Conservation (phyloP, 2,888 invertebrate species). For the Aleiodes alternator region DNA sequence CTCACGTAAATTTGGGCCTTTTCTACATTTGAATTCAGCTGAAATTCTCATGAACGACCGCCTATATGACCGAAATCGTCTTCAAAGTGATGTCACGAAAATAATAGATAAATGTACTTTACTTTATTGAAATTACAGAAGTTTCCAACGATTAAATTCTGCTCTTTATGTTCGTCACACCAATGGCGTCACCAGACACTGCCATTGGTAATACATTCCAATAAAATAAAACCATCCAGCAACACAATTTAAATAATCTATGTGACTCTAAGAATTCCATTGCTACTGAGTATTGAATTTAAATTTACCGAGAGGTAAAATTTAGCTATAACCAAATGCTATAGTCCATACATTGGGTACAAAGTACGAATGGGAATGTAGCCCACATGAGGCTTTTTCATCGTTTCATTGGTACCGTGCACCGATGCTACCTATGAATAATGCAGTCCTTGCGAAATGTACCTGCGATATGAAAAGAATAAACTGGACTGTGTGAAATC, state of each 20-base stretch:
- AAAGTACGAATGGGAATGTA: slow-evolving; percentile 5
- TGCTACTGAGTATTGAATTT: slow-evolving; percentile 39
- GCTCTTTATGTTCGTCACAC: too few relatives aligned
- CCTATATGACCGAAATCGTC: too few relatives aligned
- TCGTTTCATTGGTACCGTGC: slow-evolving; percentile 44
- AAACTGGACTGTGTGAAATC: slow-evolving; percentile 66
- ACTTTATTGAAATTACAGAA: too few relatives aligned
- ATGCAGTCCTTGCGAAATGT: slow-evolving; percentile 46
- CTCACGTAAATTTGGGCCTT: too few relatives aligned
- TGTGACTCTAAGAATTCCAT: slow-evolving; percentile 38
- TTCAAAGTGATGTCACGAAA: too few relatives aligned
- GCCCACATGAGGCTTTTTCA: slow-evolving; percentile 37
- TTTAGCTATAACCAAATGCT: neutral
- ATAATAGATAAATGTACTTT: too few relatives aligned
- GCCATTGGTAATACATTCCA: slow-evolving; percentile 21
- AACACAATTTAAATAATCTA: slow-evolving; percentile 17
- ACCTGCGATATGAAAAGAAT: slow-evolving; percentile 64
- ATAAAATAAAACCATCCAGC: neutral
- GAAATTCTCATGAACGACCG: too few relatives aligned
- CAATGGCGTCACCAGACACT: neutral
- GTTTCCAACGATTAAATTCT: too few relatives aligned
- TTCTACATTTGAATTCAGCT: too few relatives aligned
- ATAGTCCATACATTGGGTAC: neutral
- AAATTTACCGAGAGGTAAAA: slow-evolving; percentile 22
- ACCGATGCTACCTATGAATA: slow-evolving; percentile 49